These are phyloP conservation scores for Mimumesa dahlbomi DNA, from an alignment of 2,888 invertebrate genomes.

Conservation along the genomic window DNA sequence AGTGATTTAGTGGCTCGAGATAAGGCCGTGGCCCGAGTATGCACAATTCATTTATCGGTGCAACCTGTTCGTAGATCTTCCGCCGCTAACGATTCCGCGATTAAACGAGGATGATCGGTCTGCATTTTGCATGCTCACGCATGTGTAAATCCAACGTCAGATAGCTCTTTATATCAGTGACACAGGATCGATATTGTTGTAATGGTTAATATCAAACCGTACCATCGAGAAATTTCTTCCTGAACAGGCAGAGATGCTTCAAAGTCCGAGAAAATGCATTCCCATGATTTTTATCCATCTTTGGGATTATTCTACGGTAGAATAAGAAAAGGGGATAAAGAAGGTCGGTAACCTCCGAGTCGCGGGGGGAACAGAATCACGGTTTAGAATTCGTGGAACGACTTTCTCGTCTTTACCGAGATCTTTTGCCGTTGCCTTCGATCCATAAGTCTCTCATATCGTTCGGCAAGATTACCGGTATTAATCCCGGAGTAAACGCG, in stretches of 20 bases:
- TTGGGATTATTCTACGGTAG: no score
- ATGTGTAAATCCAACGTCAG: conserved; percentile 67
- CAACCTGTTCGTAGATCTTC: conserved; percentile 33
- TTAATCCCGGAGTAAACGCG: conserved; percentile 35
- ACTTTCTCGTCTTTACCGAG: conserved; percentile 29
- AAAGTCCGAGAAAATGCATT: no score
- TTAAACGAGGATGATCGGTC: conserved; percentile 52
- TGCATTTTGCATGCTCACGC: conserved; percentile 65
- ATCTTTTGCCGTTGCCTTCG: conserved; percentile 5
- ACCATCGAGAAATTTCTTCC: no score
- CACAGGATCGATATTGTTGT: no score
- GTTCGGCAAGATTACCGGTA: conserved; percentile 21
- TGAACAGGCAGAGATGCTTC: no score
- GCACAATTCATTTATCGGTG: conserved; percentile 58
- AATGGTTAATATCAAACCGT: no score
- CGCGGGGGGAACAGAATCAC: no score
- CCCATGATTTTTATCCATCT: no score
- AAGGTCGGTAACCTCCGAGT: no score
- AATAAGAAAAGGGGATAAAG: no score
- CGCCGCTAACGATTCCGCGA: conserved; percentile 56
- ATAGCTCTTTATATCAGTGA: no score
- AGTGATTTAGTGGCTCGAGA: conserved; percentile 52
- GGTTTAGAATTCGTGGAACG: conserved; percentile 59
- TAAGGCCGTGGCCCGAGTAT: conserved; percentile 45
- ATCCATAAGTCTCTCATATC: conserved; percentile 31